phyloP scores from a whole-genome alignment of 1,140 invertebrate genomes.

The Harlomillsia oculata region DNA sequence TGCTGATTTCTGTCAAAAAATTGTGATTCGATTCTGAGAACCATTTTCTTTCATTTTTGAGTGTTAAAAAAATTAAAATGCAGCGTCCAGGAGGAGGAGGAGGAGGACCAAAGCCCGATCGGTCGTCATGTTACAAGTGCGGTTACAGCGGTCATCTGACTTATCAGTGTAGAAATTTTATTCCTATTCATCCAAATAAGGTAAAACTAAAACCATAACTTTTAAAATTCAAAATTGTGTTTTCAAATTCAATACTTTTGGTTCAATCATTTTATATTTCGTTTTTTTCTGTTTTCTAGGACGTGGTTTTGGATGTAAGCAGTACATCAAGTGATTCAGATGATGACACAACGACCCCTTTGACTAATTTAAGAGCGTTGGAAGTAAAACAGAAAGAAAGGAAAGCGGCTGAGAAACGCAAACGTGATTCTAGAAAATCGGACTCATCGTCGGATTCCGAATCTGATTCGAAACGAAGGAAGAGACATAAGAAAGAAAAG shows the following conservation, averaged over 20 bases:
- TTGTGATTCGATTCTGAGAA: too few relatives aligned
- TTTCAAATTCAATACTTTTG: neutral
- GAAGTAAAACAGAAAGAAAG: constrained; percentile 53
- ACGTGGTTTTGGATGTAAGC: constrained; percentile 87
- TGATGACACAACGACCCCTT: constrained; percentile 63
- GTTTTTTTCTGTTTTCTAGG: constrained; percentile 38
- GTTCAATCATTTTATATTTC: neutral
- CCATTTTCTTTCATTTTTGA: too few relatives aligned
- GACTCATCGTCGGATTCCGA: too few relatives aligned
- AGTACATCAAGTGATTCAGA: constrained; percentile 86
- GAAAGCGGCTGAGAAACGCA: constrained; percentile 42
- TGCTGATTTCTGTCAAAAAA: too few relatives aligned
- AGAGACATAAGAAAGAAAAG: too few relatives aligned
- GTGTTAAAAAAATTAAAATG: too few relatives aligned
- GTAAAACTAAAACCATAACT: constrained; percentile 6
- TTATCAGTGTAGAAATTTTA: constrained; percentile 91
- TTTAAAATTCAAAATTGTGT: neutral
- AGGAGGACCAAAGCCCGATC: too few relatives aligned
- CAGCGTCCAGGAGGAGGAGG: too few relatives aligned
- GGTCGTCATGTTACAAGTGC: constrained; percentile 83
- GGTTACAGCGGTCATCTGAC: constrained; percentile 91
- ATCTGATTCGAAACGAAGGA: too few relatives aligned
- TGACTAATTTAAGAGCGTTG: constrained; percentile 64
- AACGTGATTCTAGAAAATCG: too few relatives aligned
- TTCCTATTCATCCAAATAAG: constrained; percentile 75